Base-by-base conservation (phyloP, 1,140 invertebrate genomes). In the Zaprionus nigranus region DNA sequence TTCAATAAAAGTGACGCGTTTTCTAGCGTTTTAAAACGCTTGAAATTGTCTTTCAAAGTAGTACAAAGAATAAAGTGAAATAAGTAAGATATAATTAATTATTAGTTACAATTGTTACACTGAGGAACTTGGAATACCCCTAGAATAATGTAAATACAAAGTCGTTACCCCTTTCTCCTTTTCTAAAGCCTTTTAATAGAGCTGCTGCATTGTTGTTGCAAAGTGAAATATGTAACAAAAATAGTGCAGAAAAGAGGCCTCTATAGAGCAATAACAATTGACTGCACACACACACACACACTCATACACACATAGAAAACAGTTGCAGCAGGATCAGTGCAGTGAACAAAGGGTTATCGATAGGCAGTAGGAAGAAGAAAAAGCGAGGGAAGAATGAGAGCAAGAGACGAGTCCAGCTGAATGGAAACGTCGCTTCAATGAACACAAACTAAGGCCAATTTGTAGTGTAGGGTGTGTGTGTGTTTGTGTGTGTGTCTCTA, bases 401-500 rank as follows among this genome's bases (percentile, higher is more conserved):
- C 20, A 43, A 13, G 67, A 46, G 6, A 46, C 30, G 30, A 34
- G 30, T 13, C 6, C n/a, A 51, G 46, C 20, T 51, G 5, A 67
- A 64, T 46, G 66, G 22, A 66, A 71, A 59, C 63, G 57, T 46
- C 63, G 64, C 78, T 65, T 79, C 75, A 79, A 77, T 79, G 75
- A 79, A 77, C 78, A 60, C 54, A 73, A 72, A 79, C 75, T 79
- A 68, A 59, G 49, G 64, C 62, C 56, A 78, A 75, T 66, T 54
- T 56, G n/a, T 53, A 46, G 3, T 38, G 13, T 38, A 57, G 22
- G 43, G 24, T 30, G 22, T 24, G 22, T 66, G 11, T 54, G 28
- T 62, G 34, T 36, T 0, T 36, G 57, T 17, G 22, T 26, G 13
- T 34, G 12, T 24, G 22, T 60, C 20, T 54, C 28, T 30, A 7